These are phyloP conservation scores for Colossoma macropomum DNA, from an alignment of 2,113 vertebrate genomes.

Conservation along the genomic window DNA sequence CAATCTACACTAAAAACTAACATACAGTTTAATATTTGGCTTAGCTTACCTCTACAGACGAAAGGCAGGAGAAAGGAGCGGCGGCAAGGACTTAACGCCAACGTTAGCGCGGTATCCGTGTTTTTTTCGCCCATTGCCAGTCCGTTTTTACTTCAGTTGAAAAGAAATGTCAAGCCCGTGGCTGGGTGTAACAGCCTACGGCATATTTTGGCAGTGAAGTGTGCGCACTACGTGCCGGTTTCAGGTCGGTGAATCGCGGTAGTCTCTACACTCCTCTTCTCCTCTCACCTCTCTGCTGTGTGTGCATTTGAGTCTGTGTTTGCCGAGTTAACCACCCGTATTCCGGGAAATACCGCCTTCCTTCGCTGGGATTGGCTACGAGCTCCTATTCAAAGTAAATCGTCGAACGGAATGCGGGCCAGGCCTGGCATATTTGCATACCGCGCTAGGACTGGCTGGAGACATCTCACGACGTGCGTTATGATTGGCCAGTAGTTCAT, in stretches of 20 bases:
- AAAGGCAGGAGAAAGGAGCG: conserved; percentile 74
- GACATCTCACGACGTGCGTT: not conserved
- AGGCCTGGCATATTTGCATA: not conserved
- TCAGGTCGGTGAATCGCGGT: not conserved
- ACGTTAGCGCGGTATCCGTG: conserved; percentile 69
- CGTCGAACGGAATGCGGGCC: not conserved
- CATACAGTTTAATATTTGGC: not conserved
- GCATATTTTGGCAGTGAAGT: not conserved
- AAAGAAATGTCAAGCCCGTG: conserved; percentile 51
- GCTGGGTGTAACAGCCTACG: not conserved
- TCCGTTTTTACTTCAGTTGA: conserved; percentile 31
- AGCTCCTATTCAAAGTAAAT: not conserved
- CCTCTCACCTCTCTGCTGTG: too few species aligned
- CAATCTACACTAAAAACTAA: not conserved
- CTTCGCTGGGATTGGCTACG: not conserved
- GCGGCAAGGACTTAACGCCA: conserved; percentile 64
- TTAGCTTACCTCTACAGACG: conserved; percentile 55
- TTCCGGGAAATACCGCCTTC: not conserved
- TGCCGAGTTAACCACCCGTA: not conserved
- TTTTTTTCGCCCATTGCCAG: conserved; percentile 55
- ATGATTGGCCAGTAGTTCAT: not conserved
- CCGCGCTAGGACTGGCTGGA: not conserved
- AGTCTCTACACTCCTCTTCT: not conserved
- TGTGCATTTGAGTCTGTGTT: not conserved
- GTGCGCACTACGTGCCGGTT: not conserved